phyloP scores from a whole-genome alignment of 1,140 invertebrate genomes.

The Lethrus apterus region DNA sequence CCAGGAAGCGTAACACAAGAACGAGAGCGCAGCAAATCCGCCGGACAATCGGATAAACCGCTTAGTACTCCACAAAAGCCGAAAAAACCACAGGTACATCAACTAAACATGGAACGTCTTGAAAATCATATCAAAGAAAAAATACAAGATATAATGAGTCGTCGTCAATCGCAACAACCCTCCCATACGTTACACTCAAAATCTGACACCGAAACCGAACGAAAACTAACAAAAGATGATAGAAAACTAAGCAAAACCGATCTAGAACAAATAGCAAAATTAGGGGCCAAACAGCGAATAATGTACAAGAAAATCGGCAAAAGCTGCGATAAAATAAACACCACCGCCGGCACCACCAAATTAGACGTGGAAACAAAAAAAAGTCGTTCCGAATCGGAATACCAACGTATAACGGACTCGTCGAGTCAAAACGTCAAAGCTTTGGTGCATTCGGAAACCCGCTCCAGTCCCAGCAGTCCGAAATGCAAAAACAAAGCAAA shows the following conservation, averaged over 20 bases:
- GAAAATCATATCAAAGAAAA: conserved; percentile 46
- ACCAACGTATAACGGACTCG: conserved; percentile 54
- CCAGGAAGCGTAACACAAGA: conserved; percentile 29
- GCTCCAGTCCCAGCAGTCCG: conserved; percentile 35
- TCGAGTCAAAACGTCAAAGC: conserved; percentile 50
- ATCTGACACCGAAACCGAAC: conserved; percentile 36
- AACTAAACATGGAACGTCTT: conserved; percentile 40
- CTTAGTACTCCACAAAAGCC: conserved; percentile 34
- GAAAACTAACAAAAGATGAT: conserved; percentile 30
- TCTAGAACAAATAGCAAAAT: conserved; percentile 30
- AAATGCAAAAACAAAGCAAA: conserved; percentile 40
- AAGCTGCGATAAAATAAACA: conserved; percentile 39
- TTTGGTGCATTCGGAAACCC: conserved; percentile 39
- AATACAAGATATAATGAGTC: conserved; percentile 40
- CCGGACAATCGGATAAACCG: conserved; percentile 40
- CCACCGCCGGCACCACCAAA: conserved; percentile 18
- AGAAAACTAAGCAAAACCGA: conserved; percentile 35
- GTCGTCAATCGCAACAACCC: conserved; percentile 29
- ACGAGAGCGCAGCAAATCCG: conserved; percentile 44
- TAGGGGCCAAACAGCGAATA: conserved; percentile 31
- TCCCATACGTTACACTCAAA: conserved; percentile 30
- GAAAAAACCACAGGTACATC: conserved; percentile 39
- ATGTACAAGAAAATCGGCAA: conserved; percentile 41
- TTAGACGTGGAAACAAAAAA: conserved; percentile 24
- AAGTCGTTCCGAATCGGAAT: conserved; percentile 46